Conservation (phyloP, 2,113 vertebrate genomes). For the Pogonocichla stellata region DNA sequence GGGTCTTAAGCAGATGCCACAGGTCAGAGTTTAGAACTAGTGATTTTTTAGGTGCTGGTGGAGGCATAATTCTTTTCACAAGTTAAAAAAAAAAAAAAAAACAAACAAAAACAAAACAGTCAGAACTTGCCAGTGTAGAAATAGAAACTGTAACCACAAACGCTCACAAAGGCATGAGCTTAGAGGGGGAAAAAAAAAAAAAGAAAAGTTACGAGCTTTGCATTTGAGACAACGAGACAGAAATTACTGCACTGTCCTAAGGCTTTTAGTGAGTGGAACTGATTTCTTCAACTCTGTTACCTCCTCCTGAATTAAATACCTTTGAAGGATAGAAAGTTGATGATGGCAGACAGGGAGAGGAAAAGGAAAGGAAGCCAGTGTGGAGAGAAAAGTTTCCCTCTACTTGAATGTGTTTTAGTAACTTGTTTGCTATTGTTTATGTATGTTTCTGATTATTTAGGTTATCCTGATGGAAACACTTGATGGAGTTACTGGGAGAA, state of each 20-base stretch:
- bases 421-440: neutral
- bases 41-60: neutral
- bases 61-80: neutral
- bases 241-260: neutral
- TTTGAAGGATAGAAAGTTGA: neutral
- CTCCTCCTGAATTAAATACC: neutral
- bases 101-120: neutral
- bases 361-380: neutral
- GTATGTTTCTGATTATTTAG: neutral
- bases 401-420: neutral
- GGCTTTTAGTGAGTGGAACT: neutral
- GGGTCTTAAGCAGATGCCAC: neutral
- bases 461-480: neutral
- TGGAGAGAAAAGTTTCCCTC: neutral
- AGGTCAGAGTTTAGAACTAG: neutral
- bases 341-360: neutral
- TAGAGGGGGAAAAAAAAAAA: neutral
- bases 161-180: accelerated
- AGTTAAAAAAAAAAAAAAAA: no score
- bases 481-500: neutral
- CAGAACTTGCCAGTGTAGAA: neutral
- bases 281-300: neutral
- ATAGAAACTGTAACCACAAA: constrained; percentile 39
- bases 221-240: neutral
- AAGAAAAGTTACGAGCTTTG: neutral